These are phyloP conservation scores for Cryptus viduatorius DNA, from an alignment of 2,888 invertebrate genomes.

Conservation along the genomic window DNA sequence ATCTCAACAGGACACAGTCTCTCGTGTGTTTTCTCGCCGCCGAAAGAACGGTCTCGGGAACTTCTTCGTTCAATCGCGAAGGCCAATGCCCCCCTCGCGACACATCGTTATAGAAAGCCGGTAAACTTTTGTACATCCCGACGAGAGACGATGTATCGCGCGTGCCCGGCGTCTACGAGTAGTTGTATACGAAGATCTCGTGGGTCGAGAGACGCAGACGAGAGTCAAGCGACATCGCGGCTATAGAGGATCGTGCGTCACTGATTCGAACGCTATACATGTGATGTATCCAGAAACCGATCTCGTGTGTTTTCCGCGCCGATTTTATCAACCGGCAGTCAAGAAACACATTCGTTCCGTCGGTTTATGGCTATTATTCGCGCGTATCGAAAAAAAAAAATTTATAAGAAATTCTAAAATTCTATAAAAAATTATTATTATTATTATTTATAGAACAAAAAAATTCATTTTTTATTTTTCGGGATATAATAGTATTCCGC, in stretches of 20 bases:
- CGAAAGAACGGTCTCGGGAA: background rate
- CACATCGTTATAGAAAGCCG: slow-evolving; percentile 52
- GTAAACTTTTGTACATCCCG: background rate
- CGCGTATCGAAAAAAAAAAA: background rate
- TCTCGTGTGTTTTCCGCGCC: background rate
- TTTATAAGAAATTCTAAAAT: too few species aligned
- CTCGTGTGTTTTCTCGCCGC: slow-evolving; percentile 11
- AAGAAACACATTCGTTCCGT: background rate
- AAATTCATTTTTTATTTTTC: too few species aligned
- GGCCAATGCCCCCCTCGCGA: slow-evolving; percentile 48
- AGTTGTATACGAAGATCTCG: too few species aligned
- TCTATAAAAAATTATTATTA: too few species aligned
- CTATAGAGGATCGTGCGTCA: background rate
- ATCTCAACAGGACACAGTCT: slow-evolving; percentile 36
- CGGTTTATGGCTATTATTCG: background rate
- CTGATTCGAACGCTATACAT: slow-evolving; percentile 11
- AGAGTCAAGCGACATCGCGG: too few species aligned
- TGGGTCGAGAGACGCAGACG: too few species aligned
- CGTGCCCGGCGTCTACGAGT: too few species aligned
- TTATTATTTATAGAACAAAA: too few species aligned
- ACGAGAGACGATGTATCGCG: background rate
- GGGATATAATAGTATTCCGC: background rate
- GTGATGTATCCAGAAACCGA: slow-evolving; percentile 12
- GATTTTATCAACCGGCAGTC: slow-evolving; percentile 14
- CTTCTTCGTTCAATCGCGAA: slow-evolving; percentile 51